Percentiles rank a stretch among this genome's conserved stretches.
Evolutionary conservation across 2,888 invertebrate species (phyloP).

Genomic region (Opisthograptis luteolata): DNA sequence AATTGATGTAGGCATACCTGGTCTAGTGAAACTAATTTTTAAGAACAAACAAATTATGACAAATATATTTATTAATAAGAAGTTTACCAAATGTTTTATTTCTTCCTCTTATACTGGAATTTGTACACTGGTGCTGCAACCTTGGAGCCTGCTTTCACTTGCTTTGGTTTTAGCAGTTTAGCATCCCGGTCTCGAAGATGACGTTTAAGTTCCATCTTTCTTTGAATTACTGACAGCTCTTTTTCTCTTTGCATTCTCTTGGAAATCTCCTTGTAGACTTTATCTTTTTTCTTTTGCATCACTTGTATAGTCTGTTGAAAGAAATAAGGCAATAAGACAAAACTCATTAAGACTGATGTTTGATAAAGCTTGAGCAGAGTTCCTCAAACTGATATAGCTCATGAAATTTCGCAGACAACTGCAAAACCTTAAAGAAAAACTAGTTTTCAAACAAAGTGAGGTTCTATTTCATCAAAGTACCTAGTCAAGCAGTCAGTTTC

Average conservation of each 20-base stretch:
- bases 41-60: slow-evolving; percentile 26
- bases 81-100: slow-evolving; percentile 69
- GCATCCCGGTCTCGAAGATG: slow-evolving; percentile 84
- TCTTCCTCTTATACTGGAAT: slow-evolving; percentile 93
- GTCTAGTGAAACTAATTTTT: slow-evolving; percentile 33
- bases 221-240: slow-evolving; percentile 89
- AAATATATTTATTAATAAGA: slow-evolving; percentile 29
- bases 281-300: slow-evolving; percentile 85
- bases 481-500: too few species aligned
- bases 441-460: too few species aligned
- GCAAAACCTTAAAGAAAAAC: too few species aligned
- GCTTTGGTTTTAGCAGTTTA: slow-evolving; percentile 86
- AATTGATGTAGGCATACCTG: slow-evolving; percentile 2
- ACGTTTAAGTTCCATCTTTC: slow-evolving; percentile 90
- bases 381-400: too few species aligned
- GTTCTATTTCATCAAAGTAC: too few species aligned
- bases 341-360: too few species aligned
- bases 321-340: too few species aligned
- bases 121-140: slow-evolving; percentile 89
- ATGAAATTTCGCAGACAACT: too few species aligned
- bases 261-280: slow-evolving; percentile 88
- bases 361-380: too few species aligned
- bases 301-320: slow-evolving; percentile 66
- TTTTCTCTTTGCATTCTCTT: slow-evolving; percentile 91
- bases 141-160: slow-evolving; percentile 86